Evolutionary conservation across 2,797 vertebrate species (phyloP), one percentile per base, ranked within the genome.

Genomic region (Todus mexicanus): DNA sequence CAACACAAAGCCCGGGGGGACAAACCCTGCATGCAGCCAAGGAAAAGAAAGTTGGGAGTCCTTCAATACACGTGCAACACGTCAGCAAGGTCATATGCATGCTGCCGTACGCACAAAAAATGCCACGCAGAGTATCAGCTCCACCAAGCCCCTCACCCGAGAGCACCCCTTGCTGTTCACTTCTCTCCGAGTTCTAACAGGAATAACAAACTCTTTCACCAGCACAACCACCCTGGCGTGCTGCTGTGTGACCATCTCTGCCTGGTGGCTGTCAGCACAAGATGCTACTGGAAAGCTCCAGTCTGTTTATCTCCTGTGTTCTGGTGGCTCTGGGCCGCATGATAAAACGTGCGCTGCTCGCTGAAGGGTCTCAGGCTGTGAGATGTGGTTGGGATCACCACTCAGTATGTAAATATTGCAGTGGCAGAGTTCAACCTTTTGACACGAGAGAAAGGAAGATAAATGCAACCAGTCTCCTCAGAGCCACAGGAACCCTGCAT

Each of bases 391-490:
- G 75, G 87, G 74, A 89, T 86, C 65, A 42, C 43, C 1, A 8
- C 72, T 80, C 42, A 12, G 29, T 13, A 20, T 33, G 87, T 38
- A 73, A 94, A 92, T 53, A 71, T 17, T 6, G 1, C 56, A 5
- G 56, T 14, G 48, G 86, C 92, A 84, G 33, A 66, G 77, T 43
- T 72, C 92, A 90, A 69, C 88, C 78, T 92, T 91, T 56, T 72
- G 89, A 94, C 84, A 45, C 6, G 12, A 59, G 87, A 63, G 87
- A 87, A 94, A 91, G 83, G 95, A 96, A 96, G 92, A 97, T 86
- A 96, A 97, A 97, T 95, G 96, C 91, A 60, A 59, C 65, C 78
- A 27, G 27, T 93, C 91, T 93, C 84, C 78, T 95, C 85, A 20
- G 57, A 96, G 89, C 64, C 85, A 94, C 71, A 26, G 95, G 95